Conservation (phyloP, 2,113 vertebrate species). For the Rutilus rutilus region DNA sequence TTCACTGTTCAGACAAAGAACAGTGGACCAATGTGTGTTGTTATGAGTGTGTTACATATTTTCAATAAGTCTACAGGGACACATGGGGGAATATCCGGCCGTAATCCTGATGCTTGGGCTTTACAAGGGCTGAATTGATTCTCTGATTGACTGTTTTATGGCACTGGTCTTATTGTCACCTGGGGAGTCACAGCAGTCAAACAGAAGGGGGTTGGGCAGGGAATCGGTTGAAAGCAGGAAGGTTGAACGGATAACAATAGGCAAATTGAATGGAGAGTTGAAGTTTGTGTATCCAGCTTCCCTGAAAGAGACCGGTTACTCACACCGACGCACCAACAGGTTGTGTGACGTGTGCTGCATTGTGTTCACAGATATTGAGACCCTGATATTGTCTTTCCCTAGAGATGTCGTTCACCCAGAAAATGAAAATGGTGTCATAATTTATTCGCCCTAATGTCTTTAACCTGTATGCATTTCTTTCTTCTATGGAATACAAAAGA, state of each 20-base stretch:
- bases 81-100: constrained; percentile 19
- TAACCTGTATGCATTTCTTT: not conserved
- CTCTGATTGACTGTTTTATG: constrained; percentile 31
- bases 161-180: constrained; percentile 16
- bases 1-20: constrained; percentile 44
- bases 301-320: not conserved
- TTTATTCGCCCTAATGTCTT: not conserved
- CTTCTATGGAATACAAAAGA: not conserved
- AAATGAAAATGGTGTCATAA: not conserved
- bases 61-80: constrained; percentile 27
- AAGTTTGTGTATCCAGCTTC: not conserved
- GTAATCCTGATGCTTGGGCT: not conserved
- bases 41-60: constrained; percentile 13
- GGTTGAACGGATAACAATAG: constrained; percentile 29
- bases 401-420: not conserved
- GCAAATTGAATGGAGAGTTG: constrained; percentile 22
- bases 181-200: constrained; percentile 5
- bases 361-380: constrained; percentile 8
- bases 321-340: constrained; percentile 36
- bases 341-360: constrained; percentile 32
- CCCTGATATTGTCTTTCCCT: not conserved
- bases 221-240: not conserved
- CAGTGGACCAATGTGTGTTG: constrained; percentile 36
- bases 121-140: constrained; percentile 25
- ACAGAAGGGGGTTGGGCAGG: constrained; percentile 7